Evolutionary conservation across 2,888 invertebrate genomes (phyloP), one percentile per base, ranked within the genome.

Genomic region (Synanthedon vespiformis): DNA sequence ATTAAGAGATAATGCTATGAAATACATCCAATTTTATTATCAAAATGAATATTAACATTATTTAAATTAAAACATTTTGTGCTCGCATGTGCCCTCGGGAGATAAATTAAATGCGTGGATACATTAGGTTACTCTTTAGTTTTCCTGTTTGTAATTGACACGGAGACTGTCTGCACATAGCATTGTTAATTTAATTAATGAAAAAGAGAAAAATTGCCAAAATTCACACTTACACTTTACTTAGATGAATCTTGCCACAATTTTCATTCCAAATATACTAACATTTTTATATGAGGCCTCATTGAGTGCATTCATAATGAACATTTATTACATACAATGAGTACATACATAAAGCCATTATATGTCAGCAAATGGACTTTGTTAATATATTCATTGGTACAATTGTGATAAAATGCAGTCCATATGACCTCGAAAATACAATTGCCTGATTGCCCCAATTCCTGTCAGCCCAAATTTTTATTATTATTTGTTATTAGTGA

Each of bases 71-170:
- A 48, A 52, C 53, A 52, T 52, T 51, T 11, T 49, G 48, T 49
- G 48, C 50, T 50, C 41, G 16, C 51, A 48, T 51, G 51, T 59
- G 63, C 59, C 68, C 69, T 65, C 68, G 63, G 63, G 58, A 65
- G 63, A 64, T 66, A 67, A n/a, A 67, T 67, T 67, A 63, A 56
- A 59, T 65, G 66, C 10, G 10, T 66, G 51, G 16, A 22, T 49
- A 22, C 50, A 27, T 40, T n/a, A 50, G 16, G 16, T 12, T 12
- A 13, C 11, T 41, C 34, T 34, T 27, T 27, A 16, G 12, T 40
- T 77, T 77, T 77, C 77, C 77, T 77, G 72, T 73, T 73, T 67
- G 60, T 72, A 72, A 72, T 73, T 70, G 72, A 69, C 72, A 67
- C 64, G 62, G 61, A 5, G 59, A 67, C 77, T 77, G 77, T 72